phyloP scores from a whole-genome alignment of 2,113 vertebrate genomes.

The Sprattus sprattus region DNA sequence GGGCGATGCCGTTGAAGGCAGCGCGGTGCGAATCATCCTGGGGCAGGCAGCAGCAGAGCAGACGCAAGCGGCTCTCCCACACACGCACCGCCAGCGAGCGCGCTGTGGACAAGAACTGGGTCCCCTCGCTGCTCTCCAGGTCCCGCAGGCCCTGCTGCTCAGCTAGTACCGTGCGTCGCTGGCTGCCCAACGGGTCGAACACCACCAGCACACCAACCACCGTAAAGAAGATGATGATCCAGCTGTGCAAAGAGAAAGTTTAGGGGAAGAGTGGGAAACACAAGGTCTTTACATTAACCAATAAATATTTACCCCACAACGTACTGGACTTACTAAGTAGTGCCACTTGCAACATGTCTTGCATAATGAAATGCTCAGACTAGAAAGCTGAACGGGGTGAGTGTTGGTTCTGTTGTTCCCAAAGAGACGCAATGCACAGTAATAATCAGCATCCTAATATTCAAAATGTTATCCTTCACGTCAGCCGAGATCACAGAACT shows the following conservation, averaged over 20 bases:
- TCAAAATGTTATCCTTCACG: not conserved
- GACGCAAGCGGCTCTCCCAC: conserved; percentile 86
- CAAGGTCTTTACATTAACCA: not conserved
- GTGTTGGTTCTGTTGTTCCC: not conserved
- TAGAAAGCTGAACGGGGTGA: not conserved
- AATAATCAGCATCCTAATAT: not conserved
- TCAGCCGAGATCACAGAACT: not conserved
- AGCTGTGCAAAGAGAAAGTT: conserved; percentile 67
- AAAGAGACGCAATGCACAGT: not conserved
- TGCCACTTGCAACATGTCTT: not conserved
- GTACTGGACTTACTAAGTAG: not conserved
- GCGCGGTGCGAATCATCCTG: conserved; percentile 84
- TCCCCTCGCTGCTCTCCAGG: conserved; percentile 79
- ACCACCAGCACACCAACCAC: conserved; percentile 80
- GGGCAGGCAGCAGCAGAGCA: conserved; percentile 90
- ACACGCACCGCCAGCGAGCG: conserved; percentile 82
- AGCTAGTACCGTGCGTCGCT: conserved; percentile 37
- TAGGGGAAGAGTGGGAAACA: not conserved
- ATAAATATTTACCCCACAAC: not conserved
- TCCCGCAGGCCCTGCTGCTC: conserved; percentile 62
- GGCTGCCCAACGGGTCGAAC: conserved; percentile 89
- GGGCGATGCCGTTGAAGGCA: conserved; percentile 86
- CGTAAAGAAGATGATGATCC: conserved; percentile 86
- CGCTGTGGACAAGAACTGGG: conserved; percentile 81
- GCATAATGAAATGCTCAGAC: not conserved